A percentile compares a stretch with the other conserved stretches of the same genome.
Conservation (phyloP, 2,797 vertebrate genomes). For the Scomberomorus guttatus region DNA sequence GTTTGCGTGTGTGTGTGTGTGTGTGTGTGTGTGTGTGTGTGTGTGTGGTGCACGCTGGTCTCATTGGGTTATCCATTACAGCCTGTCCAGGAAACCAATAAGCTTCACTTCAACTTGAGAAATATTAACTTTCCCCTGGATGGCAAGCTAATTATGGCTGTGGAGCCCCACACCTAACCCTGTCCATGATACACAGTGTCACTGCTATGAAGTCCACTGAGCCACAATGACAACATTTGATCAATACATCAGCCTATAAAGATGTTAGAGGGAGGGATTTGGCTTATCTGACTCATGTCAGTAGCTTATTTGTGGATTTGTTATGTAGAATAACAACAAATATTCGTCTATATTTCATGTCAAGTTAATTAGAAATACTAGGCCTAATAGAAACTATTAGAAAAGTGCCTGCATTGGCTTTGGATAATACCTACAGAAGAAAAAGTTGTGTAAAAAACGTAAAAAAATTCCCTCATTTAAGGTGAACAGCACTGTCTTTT, state of each 20-base stretch:
- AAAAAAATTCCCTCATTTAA: background rate
- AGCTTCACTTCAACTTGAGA: slow-evolving; percentile 78
- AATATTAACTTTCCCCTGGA: slow-evolving; percentile 81
- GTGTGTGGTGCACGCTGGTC: slow-evolving; percentile 39
- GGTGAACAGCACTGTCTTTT: background rate
- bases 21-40: slow-evolving; percentile 39
- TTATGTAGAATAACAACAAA: slow-evolving; percentile 11
- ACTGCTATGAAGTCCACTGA: slow-evolving; percentile 43
- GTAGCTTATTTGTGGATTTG: slow-evolving; percentile 30
- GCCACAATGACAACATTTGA: slow-evolving; percentile 44
- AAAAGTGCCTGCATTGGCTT: background rate
- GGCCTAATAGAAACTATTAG: background rate
- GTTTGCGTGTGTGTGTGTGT: slow-evolving; percentile 31
- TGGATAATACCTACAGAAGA: background rate
- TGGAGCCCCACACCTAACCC: slow-evolving; percentile 27
- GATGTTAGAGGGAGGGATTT: slow-evolving; percentile 40
- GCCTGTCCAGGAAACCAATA: slow-evolving; percentile 83
- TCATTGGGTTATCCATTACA: slow-evolving; percentile 80
- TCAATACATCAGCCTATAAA: slow-evolving; percentile 49
- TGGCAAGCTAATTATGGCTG: slow-evolving; percentile 79
- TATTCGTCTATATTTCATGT: background rate
- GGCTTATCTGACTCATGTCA: slow-evolving; percentile 31
- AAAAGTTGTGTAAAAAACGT: background rate
- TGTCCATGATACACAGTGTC: slow-evolving; percentile 44
- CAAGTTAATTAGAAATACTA: background rate